Percentiles rank a stretch among this genome's conserved stretches.
These are phyloP conservation scores for Ctenosaura bakeri DNA, from an alignment of 2,797 vertebrate genomes.

Conservation along the genomic window DNA sequence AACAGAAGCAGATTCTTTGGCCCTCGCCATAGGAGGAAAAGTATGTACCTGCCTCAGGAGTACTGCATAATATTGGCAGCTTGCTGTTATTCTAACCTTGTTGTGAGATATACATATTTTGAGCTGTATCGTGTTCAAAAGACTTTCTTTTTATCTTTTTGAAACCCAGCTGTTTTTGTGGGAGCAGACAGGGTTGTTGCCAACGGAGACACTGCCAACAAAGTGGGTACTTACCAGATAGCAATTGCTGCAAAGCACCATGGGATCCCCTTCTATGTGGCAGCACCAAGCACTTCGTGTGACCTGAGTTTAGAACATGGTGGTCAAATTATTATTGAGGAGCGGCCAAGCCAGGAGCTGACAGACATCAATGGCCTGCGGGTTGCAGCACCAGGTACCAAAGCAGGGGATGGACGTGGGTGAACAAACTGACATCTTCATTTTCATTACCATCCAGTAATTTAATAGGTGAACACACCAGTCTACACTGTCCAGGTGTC, in stretches of 20 bases:
- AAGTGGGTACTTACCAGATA: conserved; percentile 94
- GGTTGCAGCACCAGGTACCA: conserved; percentile 87
- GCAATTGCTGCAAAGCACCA: conserved; percentile 90
- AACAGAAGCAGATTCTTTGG: too few species aligned
- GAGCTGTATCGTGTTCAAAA: too few species aligned
- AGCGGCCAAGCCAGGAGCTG: conserved; percentile 88
- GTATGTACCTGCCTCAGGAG: too few species aligned
- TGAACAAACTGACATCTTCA: background rate
- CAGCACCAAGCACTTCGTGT: conserved; percentile 92
- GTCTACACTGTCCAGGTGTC: background rate
- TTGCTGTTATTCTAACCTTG: too few species aligned
- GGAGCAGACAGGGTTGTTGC: conserved; percentile 93
- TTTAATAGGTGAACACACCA: background rate
- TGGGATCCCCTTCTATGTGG: conserved; percentile 92
- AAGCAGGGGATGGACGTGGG: too few species aligned
- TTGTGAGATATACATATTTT: too few species aligned
- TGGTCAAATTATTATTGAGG: conserved; percentile 88
- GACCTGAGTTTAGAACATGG: conserved; percentile 88
- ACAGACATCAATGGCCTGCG: conserved; percentile 88
- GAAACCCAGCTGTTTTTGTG: conserved; percentile 87
- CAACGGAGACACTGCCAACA: conserved; percentile 94
- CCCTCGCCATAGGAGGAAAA: too few species aligned
- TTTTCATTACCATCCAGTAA: background rate
- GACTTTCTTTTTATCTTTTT: background rate
- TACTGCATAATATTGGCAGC: too few species aligned